Evolutionary conservation across 2,888 invertebrate genomes (phyloP).

Genomic region (Dendrolimus pini): DNA sequence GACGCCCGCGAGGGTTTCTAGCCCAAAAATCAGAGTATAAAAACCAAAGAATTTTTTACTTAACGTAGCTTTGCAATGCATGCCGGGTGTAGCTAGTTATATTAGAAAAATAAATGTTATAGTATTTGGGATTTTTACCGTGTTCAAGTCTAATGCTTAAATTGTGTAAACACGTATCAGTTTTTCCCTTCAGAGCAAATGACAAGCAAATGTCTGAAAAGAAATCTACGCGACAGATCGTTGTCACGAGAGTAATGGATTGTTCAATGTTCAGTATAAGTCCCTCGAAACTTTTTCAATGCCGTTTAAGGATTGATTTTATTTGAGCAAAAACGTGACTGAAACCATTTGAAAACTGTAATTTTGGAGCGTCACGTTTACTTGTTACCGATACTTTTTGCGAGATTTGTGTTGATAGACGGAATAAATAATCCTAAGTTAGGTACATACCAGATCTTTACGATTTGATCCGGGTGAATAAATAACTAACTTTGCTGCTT

Average conservation of each 20-base stretch:
- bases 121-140: no score
- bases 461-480: no score
- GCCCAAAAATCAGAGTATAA: no score
- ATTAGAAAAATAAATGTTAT: no score
- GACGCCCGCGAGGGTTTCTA: no score
- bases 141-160: no score
- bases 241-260: conserved; percentile 16
- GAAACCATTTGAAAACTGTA: background rate
- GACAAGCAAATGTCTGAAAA: conserved; percentile 4
- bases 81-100: no score
- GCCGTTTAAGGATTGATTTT: conserved; percentile 11
- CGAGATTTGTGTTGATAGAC: background rate
- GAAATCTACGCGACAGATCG: conserved; percentile 13
- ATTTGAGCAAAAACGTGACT: conserved; percentile 3
- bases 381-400: background rate
- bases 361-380: background rate
- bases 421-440: background rate
- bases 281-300: conserved; percentile 16
- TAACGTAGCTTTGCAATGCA: no score
- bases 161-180: conserved; percentile 1
- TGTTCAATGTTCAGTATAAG: conserved; percentile 15
- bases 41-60: no score
- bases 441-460: background rate
- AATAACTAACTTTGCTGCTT: no score
- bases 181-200: background rate